These are phyloP conservation scores for Podarcis cretensis DNA, from an alignment of 2,113 vertebrate genomes.

Conservation along the genomic window DNA sequence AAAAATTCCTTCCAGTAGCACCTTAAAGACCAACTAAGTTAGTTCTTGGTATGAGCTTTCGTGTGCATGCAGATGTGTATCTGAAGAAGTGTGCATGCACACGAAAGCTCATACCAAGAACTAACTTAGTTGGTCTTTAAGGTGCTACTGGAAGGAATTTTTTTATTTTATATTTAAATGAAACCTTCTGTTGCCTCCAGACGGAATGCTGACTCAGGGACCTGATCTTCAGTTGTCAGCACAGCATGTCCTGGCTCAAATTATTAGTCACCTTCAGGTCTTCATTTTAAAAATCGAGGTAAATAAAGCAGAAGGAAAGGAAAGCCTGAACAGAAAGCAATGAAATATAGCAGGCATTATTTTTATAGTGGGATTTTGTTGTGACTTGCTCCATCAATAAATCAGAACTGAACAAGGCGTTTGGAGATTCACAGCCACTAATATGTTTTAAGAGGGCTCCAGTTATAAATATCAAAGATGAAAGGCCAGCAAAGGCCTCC, in stretches of 20 bases:
- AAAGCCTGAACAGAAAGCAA: constrained; percentile 33
- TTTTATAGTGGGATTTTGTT: constrained; percentile 52
- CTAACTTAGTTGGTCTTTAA: no score
- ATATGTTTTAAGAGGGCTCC: constrained; percentile 38
- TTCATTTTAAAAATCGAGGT: constrained; percentile 55
- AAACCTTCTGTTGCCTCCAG: constrained; percentile 28
- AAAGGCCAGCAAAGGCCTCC: background rate
- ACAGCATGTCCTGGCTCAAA: constrained; percentile 31
- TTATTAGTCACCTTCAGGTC: constrained; percentile 57
- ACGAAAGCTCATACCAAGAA: no score
- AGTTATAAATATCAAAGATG: constrained; percentile 36
- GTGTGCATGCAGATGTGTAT: no score
- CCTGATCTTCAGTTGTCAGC: constrained; percentile 33
- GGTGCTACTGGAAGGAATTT: no score
- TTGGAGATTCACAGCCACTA: constrained; percentile 21
- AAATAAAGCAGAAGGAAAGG: constrained; percentile 51
- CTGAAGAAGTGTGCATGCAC: no score
- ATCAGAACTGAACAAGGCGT: constrained; percentile 46
- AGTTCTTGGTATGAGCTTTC: no score
- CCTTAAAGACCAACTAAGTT: no score
- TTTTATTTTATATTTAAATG: constrained; percentile 22
- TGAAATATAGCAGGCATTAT: constrained; percentile 51
- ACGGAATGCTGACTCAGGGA: constrained; percentile 10
- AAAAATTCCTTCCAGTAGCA: no score
- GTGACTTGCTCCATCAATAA: constrained; percentile 52